phyloP scores from a whole-genome alignment of 2,888 invertebrate species.

The Drosophila meridiana region DNA sequence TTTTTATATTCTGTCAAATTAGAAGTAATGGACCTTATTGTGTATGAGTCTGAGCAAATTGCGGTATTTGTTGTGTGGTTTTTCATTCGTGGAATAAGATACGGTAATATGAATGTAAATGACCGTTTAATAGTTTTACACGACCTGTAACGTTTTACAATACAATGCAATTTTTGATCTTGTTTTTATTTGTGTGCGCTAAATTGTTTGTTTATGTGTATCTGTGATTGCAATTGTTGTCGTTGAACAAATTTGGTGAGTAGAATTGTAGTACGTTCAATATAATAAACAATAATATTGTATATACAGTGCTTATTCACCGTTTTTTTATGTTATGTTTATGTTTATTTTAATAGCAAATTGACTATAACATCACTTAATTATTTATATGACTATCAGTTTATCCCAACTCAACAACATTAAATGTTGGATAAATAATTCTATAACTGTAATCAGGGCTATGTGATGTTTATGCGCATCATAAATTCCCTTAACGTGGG shows the following conservation, averaged over 20 bases:
- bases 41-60: background rate
- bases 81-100: background rate
- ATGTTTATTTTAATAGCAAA: background rate
- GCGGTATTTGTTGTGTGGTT: background rate
- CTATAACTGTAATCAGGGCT: background rate
- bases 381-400: background rate
- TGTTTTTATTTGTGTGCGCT: background rate
- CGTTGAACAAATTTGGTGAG: background rate
- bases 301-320: background rate
- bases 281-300: background rate
- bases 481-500: background rate
- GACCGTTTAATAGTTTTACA: background rate
- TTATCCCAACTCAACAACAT: background rate
- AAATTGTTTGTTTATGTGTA: too few relatives aligned
- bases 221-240: background rate
- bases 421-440: background rate
- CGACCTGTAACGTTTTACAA: too few relatives aligned
- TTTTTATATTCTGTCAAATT: background rate
- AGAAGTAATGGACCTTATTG: background rate
- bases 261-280: background rate
- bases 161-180: background rate
- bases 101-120: background rate
- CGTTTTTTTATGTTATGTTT: background rate
- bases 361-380: slow-evolving; percentile 37
- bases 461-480: background rate